These are phyloP conservation scores for Onychomys torridus DNA, from an alignment of 2,797 vertebrate species.

Conservation along the genomic window DNA sequence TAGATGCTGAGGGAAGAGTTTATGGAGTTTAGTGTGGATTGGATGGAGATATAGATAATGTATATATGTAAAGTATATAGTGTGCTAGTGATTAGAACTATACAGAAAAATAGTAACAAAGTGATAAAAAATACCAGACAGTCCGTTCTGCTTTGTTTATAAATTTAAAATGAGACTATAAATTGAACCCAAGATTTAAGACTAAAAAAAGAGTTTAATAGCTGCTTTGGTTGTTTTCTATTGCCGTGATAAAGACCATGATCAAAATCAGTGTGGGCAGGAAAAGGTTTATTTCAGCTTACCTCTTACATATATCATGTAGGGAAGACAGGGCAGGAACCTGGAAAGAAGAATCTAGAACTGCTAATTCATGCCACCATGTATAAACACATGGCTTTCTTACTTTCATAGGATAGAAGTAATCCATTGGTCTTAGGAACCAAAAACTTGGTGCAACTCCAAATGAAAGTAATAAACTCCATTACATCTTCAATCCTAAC, in stretches of 20 bases:
- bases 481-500: rapidly evolving
- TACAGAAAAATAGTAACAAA: conserved; percentile 25
- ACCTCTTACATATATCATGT: background rate
- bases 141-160: conserved; percentile 4
- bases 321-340: background rate
- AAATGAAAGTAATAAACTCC: too few relatives aligned
- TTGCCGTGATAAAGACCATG: background rate
- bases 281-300: background rate
- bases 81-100: background rate
- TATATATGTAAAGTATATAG: background rate
- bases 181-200: conserved; percentile 10
- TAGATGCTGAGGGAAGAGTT: background rate
- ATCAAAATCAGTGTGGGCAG: background rate
- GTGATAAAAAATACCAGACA: background rate
- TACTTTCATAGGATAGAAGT: too few relatives aligned
- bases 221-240: background rate
- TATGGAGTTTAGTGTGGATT: background rate
- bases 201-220: background rate
- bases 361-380: too few relatives aligned
- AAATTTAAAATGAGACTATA: conserved; percentile 47
- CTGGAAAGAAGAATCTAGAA: too few relatives aligned
- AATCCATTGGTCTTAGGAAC: too few relatives aligned
- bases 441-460: too few relatives aligned
- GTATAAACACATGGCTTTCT: too few relatives aligned
- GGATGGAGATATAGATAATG: background rate